Evolutionary conservation across 1,140 invertebrate species (phyloP).

Genomic region (Bombus haemorrhoidalis): DNA sequence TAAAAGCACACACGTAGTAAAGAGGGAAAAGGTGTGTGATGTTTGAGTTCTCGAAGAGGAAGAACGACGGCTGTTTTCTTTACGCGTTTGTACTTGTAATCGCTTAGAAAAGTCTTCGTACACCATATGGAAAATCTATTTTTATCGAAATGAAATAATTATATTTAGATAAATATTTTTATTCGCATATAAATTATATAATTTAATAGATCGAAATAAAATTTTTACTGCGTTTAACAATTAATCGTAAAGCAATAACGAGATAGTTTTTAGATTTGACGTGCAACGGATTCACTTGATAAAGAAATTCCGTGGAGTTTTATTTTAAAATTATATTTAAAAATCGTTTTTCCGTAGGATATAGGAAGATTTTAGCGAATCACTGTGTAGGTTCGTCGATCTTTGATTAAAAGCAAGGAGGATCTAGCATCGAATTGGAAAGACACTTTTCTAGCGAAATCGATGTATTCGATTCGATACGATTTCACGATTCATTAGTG

Average conservation of each 20-base stretch:
- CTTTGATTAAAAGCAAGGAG: neutral
- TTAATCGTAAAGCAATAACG: neutral
- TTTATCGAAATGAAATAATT: neutral
- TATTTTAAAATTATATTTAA: neutral
- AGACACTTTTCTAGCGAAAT: neutral
- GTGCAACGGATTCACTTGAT: neutral
- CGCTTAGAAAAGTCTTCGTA: neutral
- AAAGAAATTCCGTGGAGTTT: neutral
- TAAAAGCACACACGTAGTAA: conserved; percentile 32
- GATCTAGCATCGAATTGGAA: neutral
- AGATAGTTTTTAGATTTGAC: neutral
- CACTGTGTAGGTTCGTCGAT: neutral
- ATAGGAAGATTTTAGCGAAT: too few relatives aligned
- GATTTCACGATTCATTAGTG: neutral
- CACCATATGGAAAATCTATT: neutral
- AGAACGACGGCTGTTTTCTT: conserved; percentile 32
- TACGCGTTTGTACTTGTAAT: neutral
- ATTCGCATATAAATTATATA: neutral
- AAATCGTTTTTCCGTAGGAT: neutral
- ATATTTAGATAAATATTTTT: neutral
- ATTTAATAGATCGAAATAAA: neutral
- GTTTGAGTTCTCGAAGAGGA: neutral
- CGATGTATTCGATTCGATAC: neutral
- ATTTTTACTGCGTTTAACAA: neutral
- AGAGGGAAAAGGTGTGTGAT: conserved; percentile 13